phyloP scores from a whole-genome alignment of 2,888 invertebrate species.

The Galeopsomyia nigrocyanea region DNA sequence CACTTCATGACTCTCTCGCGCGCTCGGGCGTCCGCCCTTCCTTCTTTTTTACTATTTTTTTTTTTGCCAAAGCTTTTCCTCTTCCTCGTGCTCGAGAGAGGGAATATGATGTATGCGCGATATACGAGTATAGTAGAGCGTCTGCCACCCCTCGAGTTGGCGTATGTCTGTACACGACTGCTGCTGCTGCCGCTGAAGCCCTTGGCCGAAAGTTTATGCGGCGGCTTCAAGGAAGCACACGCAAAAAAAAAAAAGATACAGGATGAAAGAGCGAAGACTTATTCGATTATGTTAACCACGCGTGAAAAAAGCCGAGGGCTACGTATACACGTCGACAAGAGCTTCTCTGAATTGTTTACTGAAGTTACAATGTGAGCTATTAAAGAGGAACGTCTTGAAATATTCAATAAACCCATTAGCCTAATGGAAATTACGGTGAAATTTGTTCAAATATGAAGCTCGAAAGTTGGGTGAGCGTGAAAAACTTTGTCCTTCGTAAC shows the following conservation, averaged over 20 bases:
- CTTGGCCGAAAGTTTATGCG: conserved; percentile 27
- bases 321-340: no score
- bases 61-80: not conserved
- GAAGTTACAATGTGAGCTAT: no score
- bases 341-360: no score
- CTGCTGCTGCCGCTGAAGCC: not conserved
- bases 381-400: no score
- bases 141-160: not conserved
- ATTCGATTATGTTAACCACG: conserved; percentile 36
- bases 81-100: not conserved
- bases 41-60: no score
- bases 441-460: conserved; percentile 4
- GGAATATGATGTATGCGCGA: conserved; percentile 33
- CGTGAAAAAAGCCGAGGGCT: not conserved
- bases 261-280: conserved; percentile 27
- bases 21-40: not conserved
- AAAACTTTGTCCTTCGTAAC: no score
- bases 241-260: conserved; percentile 5
- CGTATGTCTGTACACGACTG: conserved; percentile 1
- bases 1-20: conserved; percentile 1
- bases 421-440: not conserved
- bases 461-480: conserved; percentile 1
- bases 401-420: not conserved
- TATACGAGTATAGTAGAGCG: conserved; percentile 4
- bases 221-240: conserved; percentile 5